phyloP scores from a whole-genome alignment of 2,888 invertebrate genomes.

The Calliphora vomitoria region DNA sequence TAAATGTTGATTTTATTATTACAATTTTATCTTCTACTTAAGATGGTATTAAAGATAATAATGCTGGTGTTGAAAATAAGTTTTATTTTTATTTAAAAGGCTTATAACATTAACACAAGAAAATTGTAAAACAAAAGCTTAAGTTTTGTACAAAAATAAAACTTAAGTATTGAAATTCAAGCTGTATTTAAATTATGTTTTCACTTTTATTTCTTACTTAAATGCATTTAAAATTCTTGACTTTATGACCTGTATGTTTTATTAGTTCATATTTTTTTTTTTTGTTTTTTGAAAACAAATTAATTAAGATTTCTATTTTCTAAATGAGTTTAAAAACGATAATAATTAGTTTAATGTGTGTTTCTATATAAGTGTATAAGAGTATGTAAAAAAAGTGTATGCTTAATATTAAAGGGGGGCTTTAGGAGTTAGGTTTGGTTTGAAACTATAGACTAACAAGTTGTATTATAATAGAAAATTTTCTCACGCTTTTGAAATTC shows the following conservation, averaged over 20 bases:
- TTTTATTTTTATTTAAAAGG: background rate
- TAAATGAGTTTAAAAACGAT: conserved; percentile 9
- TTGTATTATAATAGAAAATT: background rate
- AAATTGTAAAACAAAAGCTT: no score
- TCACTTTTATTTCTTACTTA: conserved; percentile 19
- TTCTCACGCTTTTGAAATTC: conserved; percentile 63
- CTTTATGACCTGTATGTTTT: conserved; percentile 23
- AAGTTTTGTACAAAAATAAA: no score
- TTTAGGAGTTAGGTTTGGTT: background rate
- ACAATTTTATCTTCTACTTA: background rate
- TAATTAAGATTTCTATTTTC: conserved; percentile 32
- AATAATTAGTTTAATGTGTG: conserved; percentile 11
- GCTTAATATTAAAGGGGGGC: background rate
- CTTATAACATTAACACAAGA: background rate
- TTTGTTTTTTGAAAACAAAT: background rate
- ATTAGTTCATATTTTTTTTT: background rate
- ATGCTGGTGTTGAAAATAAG: background rate
- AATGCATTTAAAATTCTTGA: conserved; percentile 35
- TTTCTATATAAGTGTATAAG: background rate
- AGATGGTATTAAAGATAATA: conserved; percentile 28
- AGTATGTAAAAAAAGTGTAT: background rate
- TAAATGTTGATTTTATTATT: background rate
- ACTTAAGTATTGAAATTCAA: no score
- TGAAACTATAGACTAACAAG: background rate
- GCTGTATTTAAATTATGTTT: background rate